These are phyloP conservation scores for Crambe crambe DNA, from an alignment of 37 sponge, comb jelly and placozoan genomes.

Conservation along the genomic window DNA sequence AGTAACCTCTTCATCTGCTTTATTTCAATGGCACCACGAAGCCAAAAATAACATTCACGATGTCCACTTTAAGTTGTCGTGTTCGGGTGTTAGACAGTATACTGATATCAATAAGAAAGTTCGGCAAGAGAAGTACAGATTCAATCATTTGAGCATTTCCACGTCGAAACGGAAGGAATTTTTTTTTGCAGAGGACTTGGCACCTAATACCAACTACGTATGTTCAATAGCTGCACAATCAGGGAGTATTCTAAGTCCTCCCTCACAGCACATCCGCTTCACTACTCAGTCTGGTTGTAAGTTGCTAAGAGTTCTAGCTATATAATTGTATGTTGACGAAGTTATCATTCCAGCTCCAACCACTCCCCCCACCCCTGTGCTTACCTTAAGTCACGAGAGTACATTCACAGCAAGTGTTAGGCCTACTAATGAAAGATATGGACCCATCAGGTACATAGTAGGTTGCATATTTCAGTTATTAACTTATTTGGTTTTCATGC, in stretches of 20 bases:
- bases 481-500: not conserved
- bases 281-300: slow-evolving; percentile 42
- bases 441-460: slow-evolving; percentile 37
- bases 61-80: slow-evolving; percentile 48
- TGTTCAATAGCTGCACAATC: slow-evolving; percentile 45
- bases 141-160: slow-evolving; percentile 15
- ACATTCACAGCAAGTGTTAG: slow-evolving; percentile 33
- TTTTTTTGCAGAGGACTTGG: slow-evolving; percentile 10
- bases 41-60: slow-evolving; percentile 45
- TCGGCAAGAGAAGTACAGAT: slow-evolving; percentile 4
- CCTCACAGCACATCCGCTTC: slow-evolving; percentile 14
- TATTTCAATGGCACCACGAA: slow-evolving; percentile 45
- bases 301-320: not conserved
- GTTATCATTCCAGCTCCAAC: slow-evolving; percentile 24
- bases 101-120: not conserved
- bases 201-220: slow-evolving; percentile 41
- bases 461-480: not conserved
- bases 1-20: slow-evolving; percentile 25
- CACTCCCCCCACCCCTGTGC: slow-evolving; percentile 43
- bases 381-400: slow-evolving; percentile 14
- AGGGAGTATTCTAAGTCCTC: slow-evolving; percentile 8
- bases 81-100: slow-evolving; percentile 36
- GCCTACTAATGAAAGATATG: slow-evolving; percentile 26
- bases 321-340: not conserved
- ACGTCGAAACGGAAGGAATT: slow-evolving; percentile 21